Percentiles rank a stretch among this genome's conserved stretches.
Conservation (phyloP, 2,113 vertebrate species). For the Leiothrix lutea region DNA sequence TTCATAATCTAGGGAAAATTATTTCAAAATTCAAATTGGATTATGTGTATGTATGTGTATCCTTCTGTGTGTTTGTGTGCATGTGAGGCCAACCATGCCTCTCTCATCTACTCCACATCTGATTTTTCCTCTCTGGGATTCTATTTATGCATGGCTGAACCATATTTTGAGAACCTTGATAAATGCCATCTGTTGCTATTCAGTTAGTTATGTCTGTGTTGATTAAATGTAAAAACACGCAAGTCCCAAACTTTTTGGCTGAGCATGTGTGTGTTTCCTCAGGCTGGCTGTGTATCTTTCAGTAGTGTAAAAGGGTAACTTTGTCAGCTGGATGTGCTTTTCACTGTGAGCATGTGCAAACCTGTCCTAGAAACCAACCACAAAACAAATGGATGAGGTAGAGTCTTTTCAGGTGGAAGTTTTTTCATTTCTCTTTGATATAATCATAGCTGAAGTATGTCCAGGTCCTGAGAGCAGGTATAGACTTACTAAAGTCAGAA, state of each 20-base stretch:
- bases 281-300: neutral
- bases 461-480: neutral
- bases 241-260: neutral
- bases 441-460: neutral
- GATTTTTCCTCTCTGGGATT: neutral
- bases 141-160: neutral
- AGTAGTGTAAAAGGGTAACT: neutral
- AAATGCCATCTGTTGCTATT: neutral
- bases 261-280: rapidly evolving
- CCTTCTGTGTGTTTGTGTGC: neutral
- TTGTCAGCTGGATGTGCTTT: neutral
- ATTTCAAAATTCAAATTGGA: neutral
- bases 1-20: neutral
- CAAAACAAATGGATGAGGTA: neutral
- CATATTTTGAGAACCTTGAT: neutral
- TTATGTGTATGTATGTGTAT: rapidly evolving
- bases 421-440: neutral
- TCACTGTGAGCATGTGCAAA: neutral
- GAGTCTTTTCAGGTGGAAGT: neutral
- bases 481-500: neutral
- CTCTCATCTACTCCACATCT: neutral
- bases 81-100: neutral
- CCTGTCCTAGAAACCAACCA: neutral
- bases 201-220: neutral
- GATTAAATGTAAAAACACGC: neutral